A percentile compares a stretch with the other conserved stretches of the same genome.
phyloP scores from a whole-genome alignment of 2,888 invertebrate species.

The Lottia gigantea region DNA sequence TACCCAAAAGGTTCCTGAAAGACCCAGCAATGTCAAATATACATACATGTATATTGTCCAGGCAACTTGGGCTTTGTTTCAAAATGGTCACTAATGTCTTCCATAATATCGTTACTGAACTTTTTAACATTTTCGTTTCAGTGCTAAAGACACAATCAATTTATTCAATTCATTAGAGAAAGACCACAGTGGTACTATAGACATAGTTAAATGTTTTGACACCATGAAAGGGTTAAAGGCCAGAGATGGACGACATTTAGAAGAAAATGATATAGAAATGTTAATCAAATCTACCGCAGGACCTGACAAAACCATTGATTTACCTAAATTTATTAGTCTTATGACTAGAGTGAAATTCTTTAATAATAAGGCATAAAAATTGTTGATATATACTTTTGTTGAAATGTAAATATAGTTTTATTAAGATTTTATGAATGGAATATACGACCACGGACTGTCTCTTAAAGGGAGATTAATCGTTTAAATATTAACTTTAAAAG shows the following conservation, averaged over 20 bases:
- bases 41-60: too few species aligned
- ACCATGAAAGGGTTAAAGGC: constrained; percentile 42
- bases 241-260: constrained; percentile 33
- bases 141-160: constrained; percentile 37
- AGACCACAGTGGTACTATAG: constrained; percentile 35
- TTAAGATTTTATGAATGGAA: too few species aligned
- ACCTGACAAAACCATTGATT: constrained; percentile 51
- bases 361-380: neutral
- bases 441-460: too few species aligned
- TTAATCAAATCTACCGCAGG: constrained; percentile 47
- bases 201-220: constrained; percentile 43
- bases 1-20: too few species aligned
- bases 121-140: constrained; percentile 25
- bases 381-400: too few species aligned
- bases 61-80: neutral
- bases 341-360: constrained; percentile 36
- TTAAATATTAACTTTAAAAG: too few species aligned
- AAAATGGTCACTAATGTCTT: neutral
- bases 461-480: too few species aligned
- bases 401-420: too few species aligned
- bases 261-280: constrained; percentile 43
- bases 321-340: constrained; percentile 57
- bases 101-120: neutral
- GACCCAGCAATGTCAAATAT: too few species aligned
- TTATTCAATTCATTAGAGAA: constrained; percentile 35